phyloP scores from a whole-genome alignment of 2,113 vertebrate species.

The Sylvietta virens region DNA sequence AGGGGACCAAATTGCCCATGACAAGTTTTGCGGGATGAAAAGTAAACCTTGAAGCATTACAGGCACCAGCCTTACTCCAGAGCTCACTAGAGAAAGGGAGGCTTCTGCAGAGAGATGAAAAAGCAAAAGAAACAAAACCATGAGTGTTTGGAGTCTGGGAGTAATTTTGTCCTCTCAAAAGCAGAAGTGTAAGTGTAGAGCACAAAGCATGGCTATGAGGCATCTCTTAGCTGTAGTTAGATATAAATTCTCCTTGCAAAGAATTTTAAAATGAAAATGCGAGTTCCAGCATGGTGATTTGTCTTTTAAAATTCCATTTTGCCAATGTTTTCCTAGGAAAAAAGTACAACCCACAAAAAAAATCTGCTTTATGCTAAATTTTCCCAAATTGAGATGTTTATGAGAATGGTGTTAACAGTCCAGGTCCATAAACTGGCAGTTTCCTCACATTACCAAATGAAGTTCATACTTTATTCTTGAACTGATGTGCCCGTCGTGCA shows the following conservation, averaged over 20 bases:
- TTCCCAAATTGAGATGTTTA: neutral
- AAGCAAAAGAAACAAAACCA: neutral
- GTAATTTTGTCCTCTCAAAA: neutral
- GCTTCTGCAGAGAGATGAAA: neutral
- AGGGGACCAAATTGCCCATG: neutral
- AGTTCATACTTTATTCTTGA: neutral
- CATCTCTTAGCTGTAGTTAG: neutral
- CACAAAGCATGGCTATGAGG: neutral
- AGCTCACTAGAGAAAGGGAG: neutral
- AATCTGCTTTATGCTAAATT: neutral
- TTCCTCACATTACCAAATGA: neutral
- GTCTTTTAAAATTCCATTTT: neutral
- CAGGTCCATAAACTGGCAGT: neutral
- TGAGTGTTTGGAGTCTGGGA: neutral
- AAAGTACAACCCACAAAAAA: neutral
- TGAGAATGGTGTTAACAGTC: neutral
- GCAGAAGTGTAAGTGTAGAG: neutral
- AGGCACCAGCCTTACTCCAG: neutral
- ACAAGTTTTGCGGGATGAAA: neutral
- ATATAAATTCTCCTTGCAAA: neutral
- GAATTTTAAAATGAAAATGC: neutral
- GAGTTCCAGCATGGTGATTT: neutral
- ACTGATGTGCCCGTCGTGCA: neutral
- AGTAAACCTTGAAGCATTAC: neutral
- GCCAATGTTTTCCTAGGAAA: neutral